Conservation (phyloP, 2,113 vertebrate species). For the Amia ocellicauda region DNA sequence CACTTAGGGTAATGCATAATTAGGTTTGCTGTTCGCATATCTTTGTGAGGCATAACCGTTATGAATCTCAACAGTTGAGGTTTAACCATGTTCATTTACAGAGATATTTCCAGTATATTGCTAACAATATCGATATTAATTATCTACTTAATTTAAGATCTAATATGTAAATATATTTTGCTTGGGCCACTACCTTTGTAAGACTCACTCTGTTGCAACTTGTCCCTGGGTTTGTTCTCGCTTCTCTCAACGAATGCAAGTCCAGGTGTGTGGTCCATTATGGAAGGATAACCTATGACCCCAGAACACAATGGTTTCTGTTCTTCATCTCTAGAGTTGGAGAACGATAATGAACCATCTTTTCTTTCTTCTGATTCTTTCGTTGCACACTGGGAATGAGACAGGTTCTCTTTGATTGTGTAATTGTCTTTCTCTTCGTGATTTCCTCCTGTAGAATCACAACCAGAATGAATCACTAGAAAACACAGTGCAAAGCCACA, state of each 20-base stretch:
- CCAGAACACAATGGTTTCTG: slow-evolving; percentile 79
- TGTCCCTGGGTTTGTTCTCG: slow-evolving; percentile 60
- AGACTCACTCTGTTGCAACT: slow-evolving; percentile 61
- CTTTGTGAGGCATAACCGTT: background rate
- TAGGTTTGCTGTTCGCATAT: no score
- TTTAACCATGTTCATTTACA: no score
- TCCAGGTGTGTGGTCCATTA: slow-evolving; percentile 58
- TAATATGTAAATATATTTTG: no score
- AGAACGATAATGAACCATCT: slow-evolving; percentile 66
- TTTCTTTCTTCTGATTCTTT: slow-evolving; percentile 76
- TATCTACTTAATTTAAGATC: no score
- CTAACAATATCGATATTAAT: no score
- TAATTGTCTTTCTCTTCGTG: slow-evolving; percentile 45
- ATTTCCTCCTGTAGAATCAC: slow-evolving; percentile 48
- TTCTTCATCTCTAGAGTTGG: slow-evolving; percentile 76
- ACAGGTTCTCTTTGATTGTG: slow-evolving; percentile 42
- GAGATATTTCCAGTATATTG: no score
- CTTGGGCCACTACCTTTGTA: slow-evolving; percentile 69
- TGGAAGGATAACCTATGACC: slow-evolving; percentile 64
- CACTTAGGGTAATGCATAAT: no score
- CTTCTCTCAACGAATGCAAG: slow-evolving; percentile 61
- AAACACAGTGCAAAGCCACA: slow-evolving; percentile 24
- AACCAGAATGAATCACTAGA: slow-evolving; percentile 45
- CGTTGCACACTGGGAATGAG: slow-evolving; percentile 68
- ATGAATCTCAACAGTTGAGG: no score